A percentile compares a stretch with the other conserved stretches of the same genome.
These are phyloP conservation scores for Pseudococcus jackbeardsleyi DNA, from an alignment of 2,888 invertebrate species.

Conservation along the genomic window DNA sequence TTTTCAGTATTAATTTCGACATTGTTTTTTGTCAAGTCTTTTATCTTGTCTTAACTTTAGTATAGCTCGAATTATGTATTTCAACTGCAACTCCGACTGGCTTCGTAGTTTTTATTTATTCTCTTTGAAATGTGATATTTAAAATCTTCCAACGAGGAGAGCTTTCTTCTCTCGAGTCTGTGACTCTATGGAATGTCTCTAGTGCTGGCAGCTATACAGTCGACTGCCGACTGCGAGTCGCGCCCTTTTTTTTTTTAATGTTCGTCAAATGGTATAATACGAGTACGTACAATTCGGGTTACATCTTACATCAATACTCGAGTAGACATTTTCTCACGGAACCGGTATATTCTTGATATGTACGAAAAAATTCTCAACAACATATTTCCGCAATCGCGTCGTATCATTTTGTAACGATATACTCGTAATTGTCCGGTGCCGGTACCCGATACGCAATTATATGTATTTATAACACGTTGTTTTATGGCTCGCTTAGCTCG, in stretches of 20 bases:
- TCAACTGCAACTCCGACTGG: neutral
- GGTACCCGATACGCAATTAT: neutral
- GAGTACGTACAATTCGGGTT: neutral
- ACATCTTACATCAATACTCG: conserved; percentile 3
- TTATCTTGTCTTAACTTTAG: neutral
- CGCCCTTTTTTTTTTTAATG: neutral
- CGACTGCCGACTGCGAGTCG: neutral
- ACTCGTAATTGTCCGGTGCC: conserved; percentile 15
- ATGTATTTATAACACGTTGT: conserved; percentile 24
- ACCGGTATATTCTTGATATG: conserved; percentile 1
- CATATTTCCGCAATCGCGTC: neutral
- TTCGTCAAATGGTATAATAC: conserved; percentile 7
- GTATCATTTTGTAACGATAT: neutral
- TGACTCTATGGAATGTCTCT: neutral
- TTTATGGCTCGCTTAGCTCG: conserved; percentile 37
- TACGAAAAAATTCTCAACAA: conserved; percentile 2
- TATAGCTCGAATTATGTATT: neutral
- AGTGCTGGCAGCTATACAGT: neutral
- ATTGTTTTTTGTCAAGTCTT: neutral
- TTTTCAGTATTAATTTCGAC: neutral
- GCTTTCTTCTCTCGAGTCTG: neutral
- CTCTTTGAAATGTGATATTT: neutral
- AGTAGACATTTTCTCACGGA: conserved; percentile 36
- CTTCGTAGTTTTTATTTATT: neutral
- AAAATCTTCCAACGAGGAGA: neutral